phyloP scores from a whole-genome alignment of 1,140 invertebrate genomes.

The Ceratina japonica region DNA sequence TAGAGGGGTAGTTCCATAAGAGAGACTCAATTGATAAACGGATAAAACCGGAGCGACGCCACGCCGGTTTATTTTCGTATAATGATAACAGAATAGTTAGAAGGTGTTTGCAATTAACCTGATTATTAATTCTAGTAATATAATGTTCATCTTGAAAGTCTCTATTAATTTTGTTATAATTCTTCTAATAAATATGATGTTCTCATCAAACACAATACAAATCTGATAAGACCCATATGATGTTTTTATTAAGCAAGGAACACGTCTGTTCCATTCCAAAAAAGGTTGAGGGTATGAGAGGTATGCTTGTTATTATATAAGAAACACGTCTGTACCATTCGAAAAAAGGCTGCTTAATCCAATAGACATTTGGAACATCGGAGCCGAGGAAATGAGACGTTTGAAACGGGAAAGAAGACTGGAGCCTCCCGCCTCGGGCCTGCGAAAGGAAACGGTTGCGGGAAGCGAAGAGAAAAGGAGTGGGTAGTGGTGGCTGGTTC shows the following conservation, averaged over 20 bases:
- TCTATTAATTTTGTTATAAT: too few species aligned
- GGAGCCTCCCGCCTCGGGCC: too few species aligned
- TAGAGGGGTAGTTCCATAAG: slow-evolving; percentile 47
- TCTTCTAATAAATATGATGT: too few species aligned
- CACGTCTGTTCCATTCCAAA: neutral
- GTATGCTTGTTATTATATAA: too few species aligned
- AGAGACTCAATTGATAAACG: slow-evolving; percentile 65
- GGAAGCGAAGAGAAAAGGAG: slow-evolving; percentile 13
- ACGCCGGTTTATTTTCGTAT: slow-evolving; percentile 46
- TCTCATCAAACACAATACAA: too few species aligned
- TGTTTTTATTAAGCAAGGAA: too few species aligned
- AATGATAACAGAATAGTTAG: slow-evolving; percentile 28
- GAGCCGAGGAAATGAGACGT: neutral
- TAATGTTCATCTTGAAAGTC: too few species aligned
- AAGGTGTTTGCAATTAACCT: slow-evolving; percentile 39
- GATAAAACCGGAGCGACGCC: slow-evolving; percentile 56
- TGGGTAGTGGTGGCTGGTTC: slow-evolving; percentile 50
- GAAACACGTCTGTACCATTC: neutral
- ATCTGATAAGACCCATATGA: neutral
- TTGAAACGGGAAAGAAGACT: neutral
- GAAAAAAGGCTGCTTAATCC: neutral
- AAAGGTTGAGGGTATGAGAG: too few species aligned
- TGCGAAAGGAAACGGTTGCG: slow-evolving; percentile 19
- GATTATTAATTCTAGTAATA: slow-evolving; percentile 25
- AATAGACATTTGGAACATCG: neutral